phyloP scores from a whole-genome alignment of 2,888 invertebrate species.

The Blastobasis adustella region DNA sequence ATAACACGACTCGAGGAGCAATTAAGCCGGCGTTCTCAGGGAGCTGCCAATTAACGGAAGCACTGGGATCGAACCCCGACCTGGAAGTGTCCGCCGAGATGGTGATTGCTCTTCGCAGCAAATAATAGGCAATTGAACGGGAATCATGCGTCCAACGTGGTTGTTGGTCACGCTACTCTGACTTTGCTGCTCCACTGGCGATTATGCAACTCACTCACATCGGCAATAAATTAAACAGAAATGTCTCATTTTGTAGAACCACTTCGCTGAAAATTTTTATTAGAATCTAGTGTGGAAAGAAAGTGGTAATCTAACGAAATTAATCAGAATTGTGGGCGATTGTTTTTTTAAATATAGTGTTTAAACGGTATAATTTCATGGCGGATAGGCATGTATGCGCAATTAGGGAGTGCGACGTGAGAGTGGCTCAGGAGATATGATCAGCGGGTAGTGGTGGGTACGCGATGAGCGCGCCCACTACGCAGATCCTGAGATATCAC shows the following conservation, averaged over 20 bases:
- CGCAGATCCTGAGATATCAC: too few species aligned
- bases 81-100: conserved; percentile 19
- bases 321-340: conserved; percentile 32
- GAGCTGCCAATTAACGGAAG: conserved; percentile 44
- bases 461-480: too few species aligned
- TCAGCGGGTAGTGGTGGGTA: conserved; percentile 3
- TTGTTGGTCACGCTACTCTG: conserved; percentile 34
- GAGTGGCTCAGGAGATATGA: conserved; percentile 40
- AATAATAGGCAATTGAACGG: conserved; percentile 22
- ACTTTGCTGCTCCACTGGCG: not conserved
- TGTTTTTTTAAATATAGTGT: conserved; percentile 47
- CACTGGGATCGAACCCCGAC: conserved; percentile 38
- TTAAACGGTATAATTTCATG: conserved; percentile 61
- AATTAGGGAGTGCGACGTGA: conserved; percentile 58
- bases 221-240: too few species aligned
- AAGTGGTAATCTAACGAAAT: conserved; percentile 23
- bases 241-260: too few species aligned
- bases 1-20: conserved; percentile 41
- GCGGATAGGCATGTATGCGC: conserved; percentile 37
- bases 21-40: conserved; percentile 49
- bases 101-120: conserved; percentile 21
- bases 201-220: too few species aligned
- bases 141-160: conserved; percentile 19
- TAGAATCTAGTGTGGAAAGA: conserved; percentile 1
- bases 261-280: too few species aligned